Evolutionary conservation across 2,797 vertebrate genomes (phyloP).

Genomic region (Lagodon rhomboides): DNA sequence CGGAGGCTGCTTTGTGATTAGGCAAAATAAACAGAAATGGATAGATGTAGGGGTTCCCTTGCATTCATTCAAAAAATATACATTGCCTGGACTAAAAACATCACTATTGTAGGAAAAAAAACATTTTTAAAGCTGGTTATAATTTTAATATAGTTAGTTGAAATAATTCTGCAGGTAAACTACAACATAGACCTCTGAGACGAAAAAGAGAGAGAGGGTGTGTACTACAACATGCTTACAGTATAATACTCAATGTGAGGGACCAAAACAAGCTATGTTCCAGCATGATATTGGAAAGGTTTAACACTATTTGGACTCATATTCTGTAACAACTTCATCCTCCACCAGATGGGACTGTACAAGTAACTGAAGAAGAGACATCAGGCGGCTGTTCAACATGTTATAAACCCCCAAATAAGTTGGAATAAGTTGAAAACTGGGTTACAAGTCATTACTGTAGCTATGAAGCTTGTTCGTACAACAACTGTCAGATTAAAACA

Average conservation of each 20-base stretch:
- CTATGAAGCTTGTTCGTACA: not conserved
- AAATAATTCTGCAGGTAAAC: not conserved
- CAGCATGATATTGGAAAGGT: too few species aligned
- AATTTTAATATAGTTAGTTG: not conserved
- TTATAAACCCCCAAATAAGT: not conserved
- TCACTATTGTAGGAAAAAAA: not conserved
- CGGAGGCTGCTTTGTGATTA: not conserved
- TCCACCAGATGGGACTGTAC: not conserved
- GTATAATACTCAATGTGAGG: not conserved
- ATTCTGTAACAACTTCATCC: not conserved
- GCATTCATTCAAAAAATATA: not conserved
- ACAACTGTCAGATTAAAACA: not conserved
- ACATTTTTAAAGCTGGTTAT: not conserved
- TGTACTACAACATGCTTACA: not conserved
- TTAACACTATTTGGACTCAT: not conserved
- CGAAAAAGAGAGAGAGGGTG: not conserved
- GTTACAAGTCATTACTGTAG: not conserved
- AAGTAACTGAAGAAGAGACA: not conserved
- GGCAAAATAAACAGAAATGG: constrained; percentile 1
- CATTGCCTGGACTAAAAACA: not conserved
- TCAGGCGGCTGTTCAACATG: not conserved
- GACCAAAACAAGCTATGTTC: too few species aligned
- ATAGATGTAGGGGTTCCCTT: not conserved
- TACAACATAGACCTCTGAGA: not conserved
- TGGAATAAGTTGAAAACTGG: not conserved